These are phyloP conservation scores for Pluvialis apricaria DNA, from an alignment of 2,113 vertebrate genomes.

Conservation along the genomic window DNA sequence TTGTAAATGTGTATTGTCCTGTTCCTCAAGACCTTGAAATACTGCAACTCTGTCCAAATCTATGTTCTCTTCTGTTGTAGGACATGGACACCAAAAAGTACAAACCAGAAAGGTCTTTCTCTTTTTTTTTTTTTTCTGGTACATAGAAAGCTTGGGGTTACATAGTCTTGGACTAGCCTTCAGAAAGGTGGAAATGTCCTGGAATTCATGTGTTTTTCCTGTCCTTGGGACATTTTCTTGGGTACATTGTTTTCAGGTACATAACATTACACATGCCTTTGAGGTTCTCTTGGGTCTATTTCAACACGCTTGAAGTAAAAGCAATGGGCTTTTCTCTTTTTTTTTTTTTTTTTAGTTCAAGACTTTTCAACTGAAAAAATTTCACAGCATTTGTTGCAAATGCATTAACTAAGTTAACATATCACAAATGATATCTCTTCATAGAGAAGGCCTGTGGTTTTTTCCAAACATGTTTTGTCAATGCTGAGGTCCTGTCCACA, in stretches of 20 bases:
- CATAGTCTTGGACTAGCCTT: neutral
- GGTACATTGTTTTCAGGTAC: neutral
- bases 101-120: neutral
- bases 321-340: fast-evolving
- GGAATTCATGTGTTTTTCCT: neutral
- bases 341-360: neutral
- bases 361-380: neutral
- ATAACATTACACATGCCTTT: neutral
- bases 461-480: neutral
- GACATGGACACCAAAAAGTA: neutral
- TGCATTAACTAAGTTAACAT: neutral
- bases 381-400: neutral
- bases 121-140: neutral
- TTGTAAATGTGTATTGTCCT: neutral
- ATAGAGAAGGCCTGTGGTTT: neutral
- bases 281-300: neutral
- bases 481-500: neutral
- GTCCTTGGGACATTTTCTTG: neutral
- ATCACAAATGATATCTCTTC: neutral
- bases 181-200: neutral
- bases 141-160: neutral
- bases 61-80: neutral
- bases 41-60: neutral
- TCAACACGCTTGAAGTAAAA: neutral
- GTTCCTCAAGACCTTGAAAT: neutral